phyloP scores from a whole-genome alignment of 2,113 vertebrate genomes.

The Alligator mississippiensis region DNA sequence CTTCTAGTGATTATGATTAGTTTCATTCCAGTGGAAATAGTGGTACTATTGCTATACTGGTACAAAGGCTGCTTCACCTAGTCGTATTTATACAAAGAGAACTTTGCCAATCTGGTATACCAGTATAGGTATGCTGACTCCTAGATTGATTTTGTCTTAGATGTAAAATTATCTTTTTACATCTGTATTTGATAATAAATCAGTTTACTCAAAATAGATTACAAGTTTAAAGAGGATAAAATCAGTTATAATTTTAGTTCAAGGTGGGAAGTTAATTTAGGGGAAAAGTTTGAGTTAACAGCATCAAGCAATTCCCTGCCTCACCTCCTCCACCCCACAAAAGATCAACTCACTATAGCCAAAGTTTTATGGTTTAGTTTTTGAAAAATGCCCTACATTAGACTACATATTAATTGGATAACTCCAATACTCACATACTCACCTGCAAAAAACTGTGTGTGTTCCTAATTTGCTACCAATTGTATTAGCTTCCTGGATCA shows the following conservation, averaged over 20 bases:
- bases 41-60: too few species aligned
- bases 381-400: too few species aligned
- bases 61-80: too few species aligned
- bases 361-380: too few species aligned
- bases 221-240: neutral
- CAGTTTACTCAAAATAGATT: neutral
- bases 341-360: too few species aligned
- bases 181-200: neutral
- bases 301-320: neutral
- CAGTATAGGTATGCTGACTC: too few species aligned
- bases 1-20: neutral
- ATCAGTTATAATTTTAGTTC: neutral
- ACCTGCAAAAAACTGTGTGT: conserved; percentile 90
- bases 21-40: too few species aligned
- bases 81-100: too few species aligned
- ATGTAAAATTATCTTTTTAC: too few species aligned
- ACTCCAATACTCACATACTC: conserved; percentile 72
- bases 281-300: neutral
- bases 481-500: conserved; percentile 95
- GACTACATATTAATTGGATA: neutral
- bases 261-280: neutral
- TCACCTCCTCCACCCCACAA: too few species aligned
- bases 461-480: conserved; percentile 87
- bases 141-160: too few species aligned
- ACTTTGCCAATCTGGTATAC: too few species aligned